These are phyloP conservation scores for Pollenia amentaria DNA, from an alignment of 2,888 invertebrate genomes.

Conservation along the genomic window DNA sequence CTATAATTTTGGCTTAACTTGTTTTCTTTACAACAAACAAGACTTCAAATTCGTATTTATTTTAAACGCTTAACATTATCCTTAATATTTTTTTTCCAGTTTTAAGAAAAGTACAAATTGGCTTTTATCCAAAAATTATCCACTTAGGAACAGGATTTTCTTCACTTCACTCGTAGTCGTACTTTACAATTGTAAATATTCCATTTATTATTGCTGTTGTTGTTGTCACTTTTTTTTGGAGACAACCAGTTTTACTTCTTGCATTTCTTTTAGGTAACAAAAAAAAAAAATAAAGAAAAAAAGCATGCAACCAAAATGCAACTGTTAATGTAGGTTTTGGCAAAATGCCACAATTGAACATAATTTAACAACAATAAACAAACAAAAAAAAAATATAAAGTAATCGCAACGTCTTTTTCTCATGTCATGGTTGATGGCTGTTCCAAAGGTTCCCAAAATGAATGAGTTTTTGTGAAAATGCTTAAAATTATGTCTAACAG, in stretches of 20 bases:
- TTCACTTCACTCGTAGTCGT: constrained; percentile 8
- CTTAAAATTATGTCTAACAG: constrained; percentile 11
- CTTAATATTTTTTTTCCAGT: neutral
- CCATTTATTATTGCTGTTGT: neutral
- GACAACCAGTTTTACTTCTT: constrained; percentile 19
- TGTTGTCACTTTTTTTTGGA: constrained; percentile 5
- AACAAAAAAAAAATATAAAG: neutral
- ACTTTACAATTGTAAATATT: constrained; percentile 28
- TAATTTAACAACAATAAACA: constrained; percentile 61
- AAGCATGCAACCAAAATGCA: constrained; percentile 42
- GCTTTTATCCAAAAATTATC: constrained; percentile 40
- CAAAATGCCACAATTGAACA: constrained; percentile 69
- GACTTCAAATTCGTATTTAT: neutral
- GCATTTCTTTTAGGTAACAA: neutral
- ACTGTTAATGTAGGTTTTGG: constrained; percentile 68
- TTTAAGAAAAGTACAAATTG: constrained; percentile 39
- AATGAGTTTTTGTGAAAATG: constrained; percentile 3
- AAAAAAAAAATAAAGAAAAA: neutral
- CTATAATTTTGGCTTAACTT: no score
- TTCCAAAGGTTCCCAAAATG: neutral
- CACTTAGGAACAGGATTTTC: constrained; percentile 21
- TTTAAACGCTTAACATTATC: constrained; percentile 5
- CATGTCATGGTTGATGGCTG: neutral
- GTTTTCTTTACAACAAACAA: no score
- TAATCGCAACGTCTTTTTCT: neutral